A percentile compares a stretch with the other conserved stretches of the same genome.
Evolutionary conservation across 2,113 vertebrate species (phyloP).

Genomic region (Aleadryas rufinucha): DNA sequence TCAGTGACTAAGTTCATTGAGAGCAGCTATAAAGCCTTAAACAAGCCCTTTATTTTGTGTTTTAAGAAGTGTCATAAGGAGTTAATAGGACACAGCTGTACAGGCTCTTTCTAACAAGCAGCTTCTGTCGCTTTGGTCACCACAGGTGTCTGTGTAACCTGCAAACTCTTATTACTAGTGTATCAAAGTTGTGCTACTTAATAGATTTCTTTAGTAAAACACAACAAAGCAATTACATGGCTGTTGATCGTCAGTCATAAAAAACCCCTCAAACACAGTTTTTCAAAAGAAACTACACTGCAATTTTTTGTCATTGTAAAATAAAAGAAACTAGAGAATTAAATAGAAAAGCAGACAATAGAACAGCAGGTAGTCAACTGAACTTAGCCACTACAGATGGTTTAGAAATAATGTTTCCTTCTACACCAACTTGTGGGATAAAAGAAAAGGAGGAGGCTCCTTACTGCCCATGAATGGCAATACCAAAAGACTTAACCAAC

Average conservation of each 20-base stretch:
- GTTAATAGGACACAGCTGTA: constrained; percentile 84
- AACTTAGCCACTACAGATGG: constrained; percentile 83
- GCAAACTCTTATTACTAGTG: constrained; percentile 85
- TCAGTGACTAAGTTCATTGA: constrained; percentile 45
- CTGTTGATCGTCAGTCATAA: constrained; percentile 80
- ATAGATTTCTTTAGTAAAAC: constrained; percentile 85
- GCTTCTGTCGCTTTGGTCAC: constrained; percentile 82
- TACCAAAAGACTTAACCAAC: constrained; percentile 76
- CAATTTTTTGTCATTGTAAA: constrained; percentile 87
- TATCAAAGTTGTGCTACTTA: constrained; percentile 88
- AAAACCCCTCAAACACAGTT: constrained; percentile 73
- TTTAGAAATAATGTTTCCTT: constrained; percentile 83
- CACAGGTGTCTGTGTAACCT: constrained; percentile 83
- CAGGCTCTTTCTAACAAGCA: constrained; percentile 76
- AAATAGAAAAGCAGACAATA: constrained; percentile 78
- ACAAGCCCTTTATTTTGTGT: constrained; percentile 76
- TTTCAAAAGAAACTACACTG: constrained; percentile 82
- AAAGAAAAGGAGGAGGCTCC: constrained; percentile 79
- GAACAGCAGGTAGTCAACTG: constrained; percentile 79
- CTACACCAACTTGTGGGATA: constrained; percentile 73
- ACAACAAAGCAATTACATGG: constrained; percentile 86
- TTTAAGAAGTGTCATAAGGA: constrained; percentile 79
- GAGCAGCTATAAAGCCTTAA: constrained; percentile 71
- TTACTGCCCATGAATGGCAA: constrained; percentile 75
- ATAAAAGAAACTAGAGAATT: constrained; percentile 82